phyloP scores from a whole-genome alignment of 2,113 vertebrate genomes.

The Greenwoodochromis staneri region DNA sequence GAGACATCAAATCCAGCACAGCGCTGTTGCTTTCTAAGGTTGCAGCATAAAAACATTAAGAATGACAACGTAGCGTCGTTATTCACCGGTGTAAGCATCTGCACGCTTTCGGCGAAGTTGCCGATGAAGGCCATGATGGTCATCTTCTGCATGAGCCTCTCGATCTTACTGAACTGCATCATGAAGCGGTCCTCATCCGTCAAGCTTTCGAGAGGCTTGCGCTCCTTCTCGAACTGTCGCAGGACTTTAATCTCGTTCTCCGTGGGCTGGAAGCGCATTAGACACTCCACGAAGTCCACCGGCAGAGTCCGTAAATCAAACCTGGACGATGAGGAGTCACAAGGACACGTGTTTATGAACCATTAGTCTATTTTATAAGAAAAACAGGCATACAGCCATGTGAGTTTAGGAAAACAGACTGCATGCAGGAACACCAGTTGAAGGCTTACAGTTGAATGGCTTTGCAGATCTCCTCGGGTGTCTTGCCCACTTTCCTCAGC shows the following conservation, averaged over 20 bases:
- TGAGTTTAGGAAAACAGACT: neutral
- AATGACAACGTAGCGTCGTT: accelerated
- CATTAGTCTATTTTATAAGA: neutral
- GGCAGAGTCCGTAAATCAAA: constrained; percentile 85
- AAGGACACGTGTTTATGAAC: neutral
- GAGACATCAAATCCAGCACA: neutral
- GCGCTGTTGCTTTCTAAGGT: neutral
- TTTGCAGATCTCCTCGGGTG: constrained; percentile 89
- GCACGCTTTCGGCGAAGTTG: constrained; percentile 86
- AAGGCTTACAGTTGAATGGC: constrained; percentile 84
- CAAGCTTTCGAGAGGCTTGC: constrained; percentile 85
- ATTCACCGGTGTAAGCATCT: constrained; percentile 89
- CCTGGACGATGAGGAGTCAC: constrained; percentile 49
- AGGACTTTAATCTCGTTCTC: constrained; percentile 84
- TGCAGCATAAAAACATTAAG: neutral
- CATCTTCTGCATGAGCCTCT: constrained; percentile 90
- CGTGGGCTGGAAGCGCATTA: constrained; percentile 91
- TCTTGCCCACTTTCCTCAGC: constrained; percentile 87
- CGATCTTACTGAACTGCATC: constrained; percentile 93
- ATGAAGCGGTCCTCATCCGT: constrained; percentile 93
- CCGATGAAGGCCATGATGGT: constrained; percentile 93
- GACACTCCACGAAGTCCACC: constrained; percentile 90
- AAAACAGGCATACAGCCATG: neutral
- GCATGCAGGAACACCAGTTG: neutral
- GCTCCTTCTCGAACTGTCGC: constrained; percentile 87